Evolutionary conservation across 2,113 vertebrate species (phyloP), one percentile per base, ranked within the genome.

Genomic region (Ia io): DNA sequence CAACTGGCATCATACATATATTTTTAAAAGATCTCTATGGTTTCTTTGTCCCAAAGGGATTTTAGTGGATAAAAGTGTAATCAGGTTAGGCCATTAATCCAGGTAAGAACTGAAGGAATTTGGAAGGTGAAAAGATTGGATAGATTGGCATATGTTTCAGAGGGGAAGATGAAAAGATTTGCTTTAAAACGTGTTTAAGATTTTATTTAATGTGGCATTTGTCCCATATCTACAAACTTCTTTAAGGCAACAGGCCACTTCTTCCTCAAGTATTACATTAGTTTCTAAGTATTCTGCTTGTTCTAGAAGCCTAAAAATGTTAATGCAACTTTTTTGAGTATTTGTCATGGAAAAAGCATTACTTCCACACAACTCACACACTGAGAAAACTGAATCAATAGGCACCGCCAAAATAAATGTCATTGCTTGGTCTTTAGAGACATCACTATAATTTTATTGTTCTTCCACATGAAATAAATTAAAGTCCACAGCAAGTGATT

Each of bases 331-430:
- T 59, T 78, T 74, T 51, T 65, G 69, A 88, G 28, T 65, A n/a
- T 95, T 96, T 91, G 9, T 94, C 69, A 86, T 88, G 30, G n/a
- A 91, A 67, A 85, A 53, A 69, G 18, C 47, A 87, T 93, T 78
- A 51, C 79, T 93, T 63, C 51, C 44, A 30, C 84, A 84, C 76
- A 90, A 32, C 47, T 84, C 49, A 63, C 93, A 85, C 40, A 17
- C 44, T 61, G 65, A 93, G 59, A 80, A 80, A 71, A 80, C 0
- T 9, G 71, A 87, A 92, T 82, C 67, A 77, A 56, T 37, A 88
- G 17, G 18, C 53, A 76, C 37, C 13, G 2, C 77, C 82, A 92
- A 84, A 80, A 82, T 92, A 94, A 93, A 93, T 83, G 73, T 30
- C 89, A 93, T 23, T 67, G 8, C 65, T 78, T 49, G 65, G 18